Conservation (phyloP, 2,888 invertebrate genomes). For the Metopia argyrocephala region DNA sequence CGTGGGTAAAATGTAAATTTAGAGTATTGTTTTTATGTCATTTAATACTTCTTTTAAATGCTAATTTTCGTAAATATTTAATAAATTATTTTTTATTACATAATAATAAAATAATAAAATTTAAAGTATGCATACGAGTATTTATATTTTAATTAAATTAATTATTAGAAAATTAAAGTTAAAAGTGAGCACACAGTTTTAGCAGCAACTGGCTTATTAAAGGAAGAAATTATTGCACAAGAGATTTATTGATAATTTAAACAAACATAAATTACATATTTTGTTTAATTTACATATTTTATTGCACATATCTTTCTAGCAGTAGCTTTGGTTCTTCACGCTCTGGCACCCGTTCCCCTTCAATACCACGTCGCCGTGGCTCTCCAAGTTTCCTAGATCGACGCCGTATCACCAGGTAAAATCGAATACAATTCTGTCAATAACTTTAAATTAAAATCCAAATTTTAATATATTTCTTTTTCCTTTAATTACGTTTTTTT, state of each 20-base stretch:
- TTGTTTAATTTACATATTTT: slow-evolving; percentile 1
- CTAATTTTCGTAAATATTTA: no score
- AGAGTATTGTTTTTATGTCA: no score
- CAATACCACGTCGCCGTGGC: slow-evolving; percentile 94
- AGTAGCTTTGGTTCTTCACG: slow-evolving; percentile 74
- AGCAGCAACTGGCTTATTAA: no score
- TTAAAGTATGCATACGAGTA: no score
- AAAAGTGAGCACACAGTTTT: no score
- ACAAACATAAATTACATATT: not conserved
- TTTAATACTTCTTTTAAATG: no score
- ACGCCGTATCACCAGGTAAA: slow-evolving; percentile 95
- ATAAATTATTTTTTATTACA: no score
- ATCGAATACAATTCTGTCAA: slow-evolving; percentile 1
- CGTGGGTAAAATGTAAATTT: no score
- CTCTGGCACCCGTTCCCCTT: slow-evolving; percentile 86
- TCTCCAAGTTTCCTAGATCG: slow-evolving; percentile 96
- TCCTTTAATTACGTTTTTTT: slow-evolving; percentile 14
- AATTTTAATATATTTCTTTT: slow-evolving; percentile 20
- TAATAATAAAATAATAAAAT: no score
- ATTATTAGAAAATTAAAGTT: no score
- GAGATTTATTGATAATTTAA: not conserved
- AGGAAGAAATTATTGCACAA: no score
- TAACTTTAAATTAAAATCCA: not conserved
- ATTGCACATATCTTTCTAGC: slow-evolving; percentile 32
- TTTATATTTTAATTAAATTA: no score